Evolutionary conservation across 2,888 invertebrate species (phyloP).

Genomic region (Trisateles emortualis): DNA sequence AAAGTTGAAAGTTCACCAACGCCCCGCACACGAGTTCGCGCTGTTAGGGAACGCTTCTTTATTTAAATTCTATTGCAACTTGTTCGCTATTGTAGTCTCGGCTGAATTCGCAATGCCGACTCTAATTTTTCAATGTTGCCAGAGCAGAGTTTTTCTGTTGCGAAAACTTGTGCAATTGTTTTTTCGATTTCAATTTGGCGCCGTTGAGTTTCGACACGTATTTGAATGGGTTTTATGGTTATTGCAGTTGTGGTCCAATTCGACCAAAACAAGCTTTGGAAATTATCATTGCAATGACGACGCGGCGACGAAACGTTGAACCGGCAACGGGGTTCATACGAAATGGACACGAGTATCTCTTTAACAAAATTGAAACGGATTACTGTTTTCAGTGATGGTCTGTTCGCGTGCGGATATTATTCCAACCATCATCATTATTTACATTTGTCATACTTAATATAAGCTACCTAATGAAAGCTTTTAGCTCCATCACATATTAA

Average conservation of each 20-base stretch:
- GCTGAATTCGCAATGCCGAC: slow-evolving; percentile 73
- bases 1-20: slow-evolving; percentile 86
- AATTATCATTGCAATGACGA: slow-evolving; percentile 62
- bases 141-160: slow-evolving; percentile 55
- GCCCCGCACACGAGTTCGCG: slow-evolving; percentile 77
- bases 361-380: slow-evolving; percentile 72
- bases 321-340: slow-evolving; percentile 51
- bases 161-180: slow-evolving; percentile 65
- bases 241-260: slow-evolving; percentile 70
- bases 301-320: slow-evolving; percentile 56
- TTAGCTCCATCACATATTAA: slow-evolving; percentile 25
- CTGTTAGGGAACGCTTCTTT: slow-evolving; percentile 82
- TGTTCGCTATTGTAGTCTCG: slow-evolving; percentile 80
- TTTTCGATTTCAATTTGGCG: slow-evolving; percentile 63
- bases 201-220: slow-evolving; percentile 60
- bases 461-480: slow-evolving; percentile 38
- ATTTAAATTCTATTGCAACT: slow-evolving; percentile 87
- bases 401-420: slow-evolving; percentile 69
- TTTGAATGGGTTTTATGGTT: slow-evolving; percentile 61
- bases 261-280: slow-evolving; percentile 64
- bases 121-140: slow-evolving; percentile 76
- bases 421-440: slow-evolving; percentile 63
- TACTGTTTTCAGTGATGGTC: slow-evolving; percentile 65
- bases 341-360: slow-evolving; percentile 63
- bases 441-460: slow-evolving; percentile 51